Evolutionary conservation across 2,888 invertebrate species (phyloP), one percentile per base, ranked within the genome.

Genomic region (Allophyes oxyacanthae): DNA sequence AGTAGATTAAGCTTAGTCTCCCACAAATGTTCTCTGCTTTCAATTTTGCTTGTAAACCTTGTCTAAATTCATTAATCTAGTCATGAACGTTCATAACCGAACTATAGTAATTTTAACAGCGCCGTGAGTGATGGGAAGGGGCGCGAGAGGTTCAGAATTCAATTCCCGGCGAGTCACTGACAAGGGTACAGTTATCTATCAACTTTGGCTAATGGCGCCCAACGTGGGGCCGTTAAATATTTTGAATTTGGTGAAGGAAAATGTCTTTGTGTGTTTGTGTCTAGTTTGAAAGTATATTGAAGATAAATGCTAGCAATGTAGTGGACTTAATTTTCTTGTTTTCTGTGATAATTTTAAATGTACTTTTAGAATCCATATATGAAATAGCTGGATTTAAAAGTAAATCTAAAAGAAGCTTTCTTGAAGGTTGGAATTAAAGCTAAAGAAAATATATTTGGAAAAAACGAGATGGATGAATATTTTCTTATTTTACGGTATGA

Each of bases 121-220:
- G 14, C 46, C 50, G 62, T 74, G 74, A 74, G 55, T 72, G 74
- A 75, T 74, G 74, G 64, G 25, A 52, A 53, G 55, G 72, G 73
- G 75, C 43, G 55, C 44, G 30, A 51, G 69, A 58, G 69, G 76
- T 75, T 46, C 73, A 75, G 63, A 74, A 74, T 74, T 74, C 73
- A 74, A 74, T 74, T 74, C 74, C 54, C 57, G 49, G 53, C 57
- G 56, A 75, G 59, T 52, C 55, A 51, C 70, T 77, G 77, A 77
- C 79, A 54, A 78, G 77, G 77, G 77, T 77, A 20, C 26, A 8
- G 61, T 59, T 77, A 77, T 76, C 70, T 77, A 72, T 77, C 69
- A 77, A 57, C 59, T 57, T 61, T 55, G 36, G 42, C 62, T 77
- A 74, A 77, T 72, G 75, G 78, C 56, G 57, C 55, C 50, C 61